Base-by-base conservation (phyloP, 2,113 vertebrate genomes). In the Spilogale gracilis region DNA sequence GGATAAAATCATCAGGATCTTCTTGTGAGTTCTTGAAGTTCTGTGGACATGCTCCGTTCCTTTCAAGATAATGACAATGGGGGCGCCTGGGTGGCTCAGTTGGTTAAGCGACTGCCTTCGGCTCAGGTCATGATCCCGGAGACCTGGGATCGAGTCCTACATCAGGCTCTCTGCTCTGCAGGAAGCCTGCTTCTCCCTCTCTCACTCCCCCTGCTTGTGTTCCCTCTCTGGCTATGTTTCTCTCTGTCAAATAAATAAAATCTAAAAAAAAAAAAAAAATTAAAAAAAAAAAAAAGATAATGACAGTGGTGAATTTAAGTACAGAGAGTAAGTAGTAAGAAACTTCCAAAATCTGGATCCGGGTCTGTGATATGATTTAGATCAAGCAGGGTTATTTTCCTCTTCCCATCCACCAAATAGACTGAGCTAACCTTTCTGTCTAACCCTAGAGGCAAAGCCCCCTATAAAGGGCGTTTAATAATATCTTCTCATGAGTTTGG, bases 281-380 rank as follows among this genome's bases (percentile, higher is more conserved):
- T n/a, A n/a, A n/a, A n/a, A 38, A 38, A 38, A 38, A 38, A 38
- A 38, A 38, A 38, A 84, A 32, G 91, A 74, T 43, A 67, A 58
- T 21, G 79, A 52, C 17, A 25, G 79, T 65, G 52, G n/a, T 13
- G 45, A 84, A 61, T 52, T 45, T 60, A 61, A 81, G 61, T 23
- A 30, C 9, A 89, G 50, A 85, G 21, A 32, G 84, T 60, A 82
- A 52, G 6, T 18, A 89, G 61, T 74, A 3, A 81, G 79, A 89
- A 56, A 61, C 21, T 60, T 74, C 81, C 45, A 95, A 89, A 79
- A 85, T 92, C 60, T 76, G 82, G 25, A n/a, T 74, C 63, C 74
- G 54, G 20, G n/a, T 87, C 56, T 82, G 45, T 86, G 76, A 84
- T 84, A 32, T 30, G 43, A 30, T 79, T 94, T 94, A 50, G 38